phyloP scores from a whole-genome alignment of 2,888 invertebrate species.

The Sabellastarte sp. region DNA sequence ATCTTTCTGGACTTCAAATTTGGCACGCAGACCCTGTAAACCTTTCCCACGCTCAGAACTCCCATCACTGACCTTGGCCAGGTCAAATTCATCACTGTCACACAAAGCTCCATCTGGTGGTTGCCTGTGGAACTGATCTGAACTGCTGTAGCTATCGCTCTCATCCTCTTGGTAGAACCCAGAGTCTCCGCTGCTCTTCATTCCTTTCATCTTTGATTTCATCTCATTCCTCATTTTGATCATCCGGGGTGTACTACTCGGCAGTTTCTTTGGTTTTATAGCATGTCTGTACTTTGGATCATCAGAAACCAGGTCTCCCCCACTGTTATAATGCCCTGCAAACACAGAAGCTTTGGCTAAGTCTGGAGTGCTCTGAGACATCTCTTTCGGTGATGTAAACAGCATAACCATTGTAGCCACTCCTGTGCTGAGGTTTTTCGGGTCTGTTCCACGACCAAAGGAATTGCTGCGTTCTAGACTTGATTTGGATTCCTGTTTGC shows the following conservation, averaged over 20 bases:
- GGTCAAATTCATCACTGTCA: slow-evolving; percentile 5
- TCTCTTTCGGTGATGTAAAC: slow-evolving; percentile 38
- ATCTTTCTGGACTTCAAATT: too few relatives aligned
- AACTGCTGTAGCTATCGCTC: slow-evolving; percentile 19
- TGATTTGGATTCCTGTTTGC: too few relatives aligned
- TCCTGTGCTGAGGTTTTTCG: slow-evolving; percentile 30
- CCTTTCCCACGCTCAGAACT: too few relatives aligned
- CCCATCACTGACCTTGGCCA: too few relatives aligned
- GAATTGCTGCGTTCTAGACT: slow-evolving; percentile 14
- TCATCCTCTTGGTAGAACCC: slow-evolving; percentile 21
- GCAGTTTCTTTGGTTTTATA: slow-evolving; percentile 3
- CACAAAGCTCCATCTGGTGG: slow-evolving; percentile 12
- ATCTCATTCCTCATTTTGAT: slow-evolving; percentile 22
- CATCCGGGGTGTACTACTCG: slow-evolving; percentile 5
- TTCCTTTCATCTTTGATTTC: slow-evolving; percentile 10
- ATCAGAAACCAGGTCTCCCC: slow-evolving; percentile 20
- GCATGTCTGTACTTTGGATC: slow-evolving; percentile 9
- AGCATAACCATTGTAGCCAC: slow-evolving; percentile 44
- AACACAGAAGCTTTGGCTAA: slow-evolving; percentile 32
- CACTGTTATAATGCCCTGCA: slow-evolving; percentile 17
- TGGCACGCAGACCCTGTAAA: too few relatives aligned
- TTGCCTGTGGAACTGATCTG: slow-evolving; percentile 55
- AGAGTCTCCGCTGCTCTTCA: slow-evolving; percentile 15
- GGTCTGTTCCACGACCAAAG: slow-evolving; percentile 4
- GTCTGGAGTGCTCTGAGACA: slow-evolving; percentile 48